phyloP scores from a whole-genome alignment of 2,797 vertebrate genomes.

The Hypotaenidia okinawae region DNA sequence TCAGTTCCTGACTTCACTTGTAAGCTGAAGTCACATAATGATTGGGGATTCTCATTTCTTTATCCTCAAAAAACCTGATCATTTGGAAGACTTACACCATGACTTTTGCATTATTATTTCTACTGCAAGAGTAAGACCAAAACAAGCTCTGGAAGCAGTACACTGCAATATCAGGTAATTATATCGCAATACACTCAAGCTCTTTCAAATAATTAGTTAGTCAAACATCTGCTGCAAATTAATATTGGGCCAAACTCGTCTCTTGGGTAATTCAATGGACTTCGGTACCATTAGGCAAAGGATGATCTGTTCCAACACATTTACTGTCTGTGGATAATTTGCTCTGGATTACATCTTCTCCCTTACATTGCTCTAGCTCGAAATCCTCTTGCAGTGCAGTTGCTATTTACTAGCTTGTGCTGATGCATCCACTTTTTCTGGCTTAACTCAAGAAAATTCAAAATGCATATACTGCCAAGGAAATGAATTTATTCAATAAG shows the following conservation, averaged over 20 bases:
- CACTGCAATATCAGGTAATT: neutral
- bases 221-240: conserved; percentile 51
- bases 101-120: neutral
- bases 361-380: neutral
- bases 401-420: conserved; percentile 26
- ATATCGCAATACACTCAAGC: neutral
- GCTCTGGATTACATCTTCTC: neutral
- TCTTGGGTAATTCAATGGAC: neutral
- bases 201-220: conserved; percentile 31
- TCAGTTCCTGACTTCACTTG: neutral
- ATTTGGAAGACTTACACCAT: neutral
- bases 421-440: conserved; percentile 43
- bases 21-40: neutral
- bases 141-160: neutral
- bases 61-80: neutral
- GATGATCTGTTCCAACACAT: conserved; percentile 5
- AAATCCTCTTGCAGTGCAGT: conserved; percentile 20
- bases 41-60: neutral
- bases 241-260: conserved; percentile 1
- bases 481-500: conserved; percentile 60
- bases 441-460: conserved; percentile 46
- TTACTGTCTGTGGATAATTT: neutral
- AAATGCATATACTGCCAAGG: conserved; percentile 10
- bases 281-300: neutral
- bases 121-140: neutral